Base-by-base conservation (phyloP, 2,797 vertebrate species). In the Pantherophis vulpinus region DNA sequence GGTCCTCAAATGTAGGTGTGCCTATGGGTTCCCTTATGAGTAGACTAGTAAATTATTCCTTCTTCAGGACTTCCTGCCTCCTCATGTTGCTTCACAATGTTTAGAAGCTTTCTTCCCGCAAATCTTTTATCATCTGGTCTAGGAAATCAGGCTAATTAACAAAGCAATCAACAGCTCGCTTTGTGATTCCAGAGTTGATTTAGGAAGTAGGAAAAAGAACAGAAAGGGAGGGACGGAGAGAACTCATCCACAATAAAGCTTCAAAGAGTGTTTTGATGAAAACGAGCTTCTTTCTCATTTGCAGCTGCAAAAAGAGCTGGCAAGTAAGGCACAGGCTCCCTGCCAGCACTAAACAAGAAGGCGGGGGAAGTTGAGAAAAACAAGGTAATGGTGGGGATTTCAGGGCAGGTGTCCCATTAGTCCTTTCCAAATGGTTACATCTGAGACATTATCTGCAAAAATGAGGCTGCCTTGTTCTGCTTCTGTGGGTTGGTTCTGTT, bases 251-350 rank as follows among this genome's bases (percentile, higher is more conserved):
- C 95, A 96, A 94, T 96, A 96, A 93, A 96, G 94, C 95, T 96
- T 96, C 97, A 96, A 97, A 97, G 96, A 90, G 92, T 93, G 93
- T 97, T 97, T 96, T 94, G 96, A 97, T 96, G 95, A 96, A 96
- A 96, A 96, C 93, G 95, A 96, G 93, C 93, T 96, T 92, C 91
- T 97, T 95, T 95, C 92, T 94, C 70, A 60, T 94, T 87, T 37
- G 92, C 97, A 97, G 97, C 97, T 98, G 97, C 0, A 18, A 93
- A 94, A 95, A 91, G 95, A 95, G 93, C 91, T 94, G 95, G 94
- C 94, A 96, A 93, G 16, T 83, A 93, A 91, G 16, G 87, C 70
- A 37, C 87, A 51, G 96, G 94, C 95, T 42, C 63, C 58, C 60
- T 95, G 96, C 97, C 97, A 97, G 93, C 8, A 89, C 60, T 92